Conservation (phyloP, 2,888 invertebrate genomes). For the Drosophila colorata region DNA sequence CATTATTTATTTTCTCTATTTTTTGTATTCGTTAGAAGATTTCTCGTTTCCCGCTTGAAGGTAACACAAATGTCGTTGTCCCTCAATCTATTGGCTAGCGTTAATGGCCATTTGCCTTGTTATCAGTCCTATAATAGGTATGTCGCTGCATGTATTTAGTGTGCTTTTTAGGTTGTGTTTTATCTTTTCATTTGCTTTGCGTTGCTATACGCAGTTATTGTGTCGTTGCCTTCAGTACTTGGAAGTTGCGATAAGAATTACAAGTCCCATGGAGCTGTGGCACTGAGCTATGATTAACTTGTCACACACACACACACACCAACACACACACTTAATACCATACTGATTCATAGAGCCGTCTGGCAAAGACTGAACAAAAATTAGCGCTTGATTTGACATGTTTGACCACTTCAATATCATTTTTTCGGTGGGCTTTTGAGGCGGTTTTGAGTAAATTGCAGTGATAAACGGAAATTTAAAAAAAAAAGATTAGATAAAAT, state of each 20-base stretch:
- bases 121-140: constrained; percentile 24
- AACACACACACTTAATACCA: background rate
- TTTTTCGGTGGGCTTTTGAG: background rate
- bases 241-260: constrained; percentile 39
- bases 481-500: constrained; percentile 28
- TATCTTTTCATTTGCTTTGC: constrained; percentile 28
- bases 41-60: background rate
- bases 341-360: constrained; percentile 22
- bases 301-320: constrained; percentile 7
- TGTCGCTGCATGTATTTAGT: constrained; percentile 38
- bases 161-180: constrained; percentile 13
- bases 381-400: constrained; percentile 36
- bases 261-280: constrained; percentile 11
- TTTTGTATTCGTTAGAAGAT: background rate
- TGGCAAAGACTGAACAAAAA: constrained; percentile 31
- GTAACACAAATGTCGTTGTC: background rate
- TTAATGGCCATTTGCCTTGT: constrained; percentile 14
- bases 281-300: constrained; percentile 35
- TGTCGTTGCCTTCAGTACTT: constrained; percentile 24
- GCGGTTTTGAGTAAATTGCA: constrained; percentile 4
- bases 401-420: constrained; percentile 11
- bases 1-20: no score
- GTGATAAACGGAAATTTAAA: constrained; percentile 20
- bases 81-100: background rate
- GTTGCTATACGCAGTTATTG: constrained; percentile 7